Percentiles rank a stretch among this genome's conserved stretches.
phyloP scores from a whole-genome alignment of 2,797 vertebrate species.

The Chrosomus eos region DNA sequence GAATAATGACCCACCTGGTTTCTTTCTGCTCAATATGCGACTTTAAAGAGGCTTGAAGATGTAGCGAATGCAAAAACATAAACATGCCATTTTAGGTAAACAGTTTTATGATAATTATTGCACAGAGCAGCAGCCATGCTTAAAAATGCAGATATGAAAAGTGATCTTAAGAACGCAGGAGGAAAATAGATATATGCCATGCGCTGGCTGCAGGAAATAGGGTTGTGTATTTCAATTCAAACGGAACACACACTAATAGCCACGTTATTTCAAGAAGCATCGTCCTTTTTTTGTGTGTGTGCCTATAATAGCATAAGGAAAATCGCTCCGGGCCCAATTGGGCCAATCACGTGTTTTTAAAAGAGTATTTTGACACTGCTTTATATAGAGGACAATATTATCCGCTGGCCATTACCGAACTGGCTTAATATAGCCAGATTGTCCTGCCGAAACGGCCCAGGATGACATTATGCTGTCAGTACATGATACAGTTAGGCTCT shows the following conservation, averaged over 20 bases:
- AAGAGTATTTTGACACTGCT: constrained; percentile 60
- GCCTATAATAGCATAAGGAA: constrained; percentile 54
- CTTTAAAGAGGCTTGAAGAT: neutral
- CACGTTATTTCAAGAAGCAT: constrained; percentile 61
- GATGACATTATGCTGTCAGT: constrained; percentile 57
- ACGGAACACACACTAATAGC: constrained; percentile 61
- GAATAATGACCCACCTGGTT: constrained; percentile 31
- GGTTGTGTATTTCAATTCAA: constrained; percentile 64
- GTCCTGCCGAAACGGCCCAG: constrained; percentile 54
- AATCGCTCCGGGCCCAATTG: constrained; percentile 43
- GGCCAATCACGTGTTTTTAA: constrained; percentile 50
- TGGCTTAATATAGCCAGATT: constrained; percentile 64
- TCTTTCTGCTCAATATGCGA: neutral
- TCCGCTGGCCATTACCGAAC: constrained; percentile 52
- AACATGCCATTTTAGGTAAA: constrained; percentile 49
- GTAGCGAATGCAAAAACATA: constrained; percentile 32
- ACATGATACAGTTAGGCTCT: constrained; percentile 59
- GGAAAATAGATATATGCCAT: constrained; percentile 8
- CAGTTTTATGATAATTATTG: constrained; percentile 69
- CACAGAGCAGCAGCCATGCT: constrained; percentile 53
- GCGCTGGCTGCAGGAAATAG: constrained; percentile 25
- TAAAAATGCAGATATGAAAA: constrained; percentile 60
- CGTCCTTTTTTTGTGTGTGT: neutral
- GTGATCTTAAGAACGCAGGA: constrained; percentile 49
- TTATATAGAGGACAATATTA: constrained; percentile 65